Evolutionary conservation across 1,140 invertebrate genomes (phyloP), one percentile per base, ranked within the genome.

Genomic region (Trichonephila inaurata): DNA sequence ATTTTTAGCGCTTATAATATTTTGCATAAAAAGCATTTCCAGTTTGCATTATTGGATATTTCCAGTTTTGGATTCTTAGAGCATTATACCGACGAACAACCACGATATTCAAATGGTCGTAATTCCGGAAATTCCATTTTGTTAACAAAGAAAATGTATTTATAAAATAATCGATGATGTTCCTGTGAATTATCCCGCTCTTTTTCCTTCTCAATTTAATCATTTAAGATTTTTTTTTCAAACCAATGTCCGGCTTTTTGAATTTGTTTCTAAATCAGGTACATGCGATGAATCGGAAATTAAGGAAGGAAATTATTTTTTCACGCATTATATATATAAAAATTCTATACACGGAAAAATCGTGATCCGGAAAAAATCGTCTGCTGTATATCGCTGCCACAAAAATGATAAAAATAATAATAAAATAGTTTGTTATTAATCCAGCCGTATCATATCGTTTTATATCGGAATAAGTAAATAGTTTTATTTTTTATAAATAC

Each of bases 241-340:
- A 19, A 40, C 24, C 28, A 40, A 77, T 77, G 28, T 77, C 72
- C 72, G 72, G 72, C 33, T 33, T 77, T 77, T 77, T 77, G 33
- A 77, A 18, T 18, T 18, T 77, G 72, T 77, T 77, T 7, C 72
- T 40, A 77, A 18, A 77, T 77, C 72, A 40, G 16, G 72, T 19
- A 8, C 16, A 28, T 12, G 72, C 10, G 28, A 4, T 40, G 72
- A 77, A 77, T 77, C 72, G 72, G 33, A 77, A 69, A 77, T 77
- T 18, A 77, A 33, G 72, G 72, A 40, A 77, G 72, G 72, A 40
- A 77, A 77, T 33, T 77, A 14, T 16, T 40, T 77, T 77, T 77
- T 77, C 33, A 40, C 33, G 72, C 72, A 77, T 77, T 77, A n/a
- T n/a, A n/a, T n/a, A n/a, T n/a, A n/a, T n/a, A 77, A 19, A 77